phyloP scores from a whole-genome alignment of 2,113 vertebrate genomes.

The Pseudopodoces humilis region DNA sequence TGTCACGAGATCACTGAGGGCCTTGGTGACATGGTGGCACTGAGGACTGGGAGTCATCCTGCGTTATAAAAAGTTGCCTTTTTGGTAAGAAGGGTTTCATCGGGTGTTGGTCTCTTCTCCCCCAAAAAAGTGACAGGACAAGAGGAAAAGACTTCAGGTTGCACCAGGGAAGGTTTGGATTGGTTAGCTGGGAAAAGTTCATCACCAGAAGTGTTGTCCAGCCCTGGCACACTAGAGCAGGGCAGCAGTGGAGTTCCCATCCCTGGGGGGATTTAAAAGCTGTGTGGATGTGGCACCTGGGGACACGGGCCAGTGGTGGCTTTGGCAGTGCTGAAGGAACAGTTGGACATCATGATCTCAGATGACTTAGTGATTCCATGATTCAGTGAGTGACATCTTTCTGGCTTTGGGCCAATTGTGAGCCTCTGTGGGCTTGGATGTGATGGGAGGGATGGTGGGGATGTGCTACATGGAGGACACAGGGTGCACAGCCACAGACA shows the following conservation, averaged over 20 bases:
- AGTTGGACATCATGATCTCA: accelerated
- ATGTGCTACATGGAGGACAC: not conserved
- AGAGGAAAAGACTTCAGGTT: not conserved
- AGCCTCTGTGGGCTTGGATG: not conserved
- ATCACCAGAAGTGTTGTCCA: not conserved
- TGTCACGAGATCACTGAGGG: not conserved
- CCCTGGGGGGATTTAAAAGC: not conserved
- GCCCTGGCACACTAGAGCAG: not conserved
- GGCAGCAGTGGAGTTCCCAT: not conserved
- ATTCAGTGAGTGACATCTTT: not conserved
- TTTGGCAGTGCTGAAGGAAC: not conserved
- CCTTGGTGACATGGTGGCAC: not conserved
- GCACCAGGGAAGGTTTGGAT: not conserved
- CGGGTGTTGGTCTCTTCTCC: not conserved
- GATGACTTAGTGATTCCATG: not conserved
- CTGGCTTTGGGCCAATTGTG: not conserved
- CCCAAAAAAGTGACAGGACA: too few relatives aligned
- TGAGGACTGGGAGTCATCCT: not conserved
- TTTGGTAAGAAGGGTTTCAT: not conserved
- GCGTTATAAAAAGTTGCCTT: not conserved
- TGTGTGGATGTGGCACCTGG: not conserved
- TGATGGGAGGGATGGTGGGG: not conserved
- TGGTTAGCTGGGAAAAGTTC: not conserved
- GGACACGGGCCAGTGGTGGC: not conserved
- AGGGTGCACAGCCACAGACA: accelerated